Base-by-base conservation (phyloP, 2,113 vertebrate genomes). In the Toxotes jaculatrix region DNA sequence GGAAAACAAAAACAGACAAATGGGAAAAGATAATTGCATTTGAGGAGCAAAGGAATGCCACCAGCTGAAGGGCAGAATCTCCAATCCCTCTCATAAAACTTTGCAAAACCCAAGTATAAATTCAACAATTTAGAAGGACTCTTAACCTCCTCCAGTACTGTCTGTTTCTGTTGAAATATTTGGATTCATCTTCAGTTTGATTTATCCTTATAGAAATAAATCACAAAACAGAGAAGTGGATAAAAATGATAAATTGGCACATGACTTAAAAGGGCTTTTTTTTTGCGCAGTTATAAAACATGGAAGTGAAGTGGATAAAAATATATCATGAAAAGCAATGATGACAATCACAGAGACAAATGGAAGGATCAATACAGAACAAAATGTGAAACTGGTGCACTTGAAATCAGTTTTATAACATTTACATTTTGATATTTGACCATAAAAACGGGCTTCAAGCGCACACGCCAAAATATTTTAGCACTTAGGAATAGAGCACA, bases 1-100 rank as follows among this genome's bases (percentile, higher is more conserved):
- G 80, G 77, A 81, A 87, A 93, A 91, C 87, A 90, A 88, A 93
- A 91, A 92, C 88, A 93, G 85, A 90, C 80, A 92, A 89, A 91
- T 87, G 86, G 88, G 87, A 80, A 91, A 86, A 92, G 89, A 92
- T 92, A 90, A 93, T 94, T 90, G 86, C 75, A 78, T 91, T 86
- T 85, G 76, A 71, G 83, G 13, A 87, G 82, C 57, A 67, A 51
- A 85, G 78, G 83, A 87, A 88, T 77, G 83, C 34, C 74, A 72
- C 61, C 64, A 87, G 86, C 89, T 80, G 69, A 89, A 86, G 87
- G 86, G 77, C 84, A 71, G 59, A 75, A 38, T 23, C 83, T 89
- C 62, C 84, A 67, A 86, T 81, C 80, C 76, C 23, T 0, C 72
- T 79, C 61, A 19, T 73, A 77, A 83, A 80, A 79, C 49, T 65